Evolutionary conservation across 2,113 vertebrate genomes (phyloP), one percentile per base, ranked within the genome.

Genomic region (Sclerurus mexicanus): DNA sequence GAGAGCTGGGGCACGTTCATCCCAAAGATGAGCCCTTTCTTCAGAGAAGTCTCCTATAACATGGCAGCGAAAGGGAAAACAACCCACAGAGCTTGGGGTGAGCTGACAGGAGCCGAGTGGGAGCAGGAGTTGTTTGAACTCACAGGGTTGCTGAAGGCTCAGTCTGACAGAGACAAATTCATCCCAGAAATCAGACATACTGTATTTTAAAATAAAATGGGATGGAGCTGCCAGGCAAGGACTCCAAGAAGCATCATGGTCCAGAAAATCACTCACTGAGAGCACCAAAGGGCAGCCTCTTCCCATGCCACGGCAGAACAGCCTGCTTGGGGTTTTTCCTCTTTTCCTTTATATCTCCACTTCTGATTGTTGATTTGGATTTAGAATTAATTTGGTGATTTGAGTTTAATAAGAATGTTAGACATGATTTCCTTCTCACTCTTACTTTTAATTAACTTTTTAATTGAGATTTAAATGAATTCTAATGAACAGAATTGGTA

Each of bases 391-490:
- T 97, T 98, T 80, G 86, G 95, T 97, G 94, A 97, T 98, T 98
- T 97, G 93, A 83, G 93, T 97, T 97, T 98, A 98, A 98, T 98
- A 98, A 97, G 96, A 97, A 97, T 95, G 94, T 98, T 97, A 98
- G 97, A 97, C 97, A 96, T 98, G 97, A 98, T 97, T 98, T 98
- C 96, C 95, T 97, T 93, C 88, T 97, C 96, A 93, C 96, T 97
- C 97, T 96, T 97, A 98, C 95, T 98, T 98, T 98, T 98, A 98
- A 98, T 98, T 98, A 98, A 98, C 97, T 98, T 98, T 98, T 97
- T 98, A 97, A 98, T 98, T 97, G 97, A 97, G 97, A 98, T 98
- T 98, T 98, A 98, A 98, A 98, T 98, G 97, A 98, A 98, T 98
- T 98, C 97, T 98, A 98, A 98, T 98, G 98, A 98, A 98, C 73